Evolutionary conservation across 2,888 invertebrate genomes (phyloP).

Genomic region (Acrobasis repandana): DNA sequence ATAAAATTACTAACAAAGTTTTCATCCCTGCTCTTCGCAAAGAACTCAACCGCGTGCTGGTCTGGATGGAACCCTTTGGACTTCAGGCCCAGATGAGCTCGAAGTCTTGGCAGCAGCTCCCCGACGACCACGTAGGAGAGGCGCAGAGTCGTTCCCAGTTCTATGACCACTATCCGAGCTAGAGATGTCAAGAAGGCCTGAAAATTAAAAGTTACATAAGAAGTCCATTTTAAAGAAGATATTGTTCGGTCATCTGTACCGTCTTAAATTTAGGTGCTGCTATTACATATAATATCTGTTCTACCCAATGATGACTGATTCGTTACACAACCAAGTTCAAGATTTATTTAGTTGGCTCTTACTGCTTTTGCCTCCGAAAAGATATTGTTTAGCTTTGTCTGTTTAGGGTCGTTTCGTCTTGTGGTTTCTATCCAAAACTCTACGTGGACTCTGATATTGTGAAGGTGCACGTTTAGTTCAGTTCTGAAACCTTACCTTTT

Average conservation of each 20-base stretch:
- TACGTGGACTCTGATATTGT: background rate
- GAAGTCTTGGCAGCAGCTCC: constrained; percentile 84
- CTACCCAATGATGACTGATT: too few relatives aligned
- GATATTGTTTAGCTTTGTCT: background rate
- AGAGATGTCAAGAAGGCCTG: constrained; percentile 82
- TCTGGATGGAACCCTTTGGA: constrained; percentile 48
- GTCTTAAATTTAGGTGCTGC: too few relatives aligned
- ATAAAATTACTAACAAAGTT: constrained; percentile 57
- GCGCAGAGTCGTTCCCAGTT: constrained; percentile 83
- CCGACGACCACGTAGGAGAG: constrained; percentile 87
- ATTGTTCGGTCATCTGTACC: too few relatives aligned
- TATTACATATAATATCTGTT: too few relatives aligned
- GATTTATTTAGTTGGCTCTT: too few relatives aligned
- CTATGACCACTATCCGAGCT: constrained; percentile 80
- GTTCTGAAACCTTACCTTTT: constrained; percentile 47
- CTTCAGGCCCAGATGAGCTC: constrained; percentile 57
- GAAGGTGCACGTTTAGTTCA: background rate
- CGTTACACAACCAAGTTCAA: too few relatives aligned
- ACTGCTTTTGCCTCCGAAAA: background rate
- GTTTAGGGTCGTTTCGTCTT: background rate
- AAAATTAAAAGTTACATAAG: constrained; percentile 12
- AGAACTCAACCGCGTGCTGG: constrained; percentile 52
- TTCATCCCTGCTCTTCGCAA: constrained; percentile 42
- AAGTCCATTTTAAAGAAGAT: background rate
- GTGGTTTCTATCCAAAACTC: background rate